Conservation (phyloP, 2,797 vertebrate species). For the Myotis vivesi region DNA sequence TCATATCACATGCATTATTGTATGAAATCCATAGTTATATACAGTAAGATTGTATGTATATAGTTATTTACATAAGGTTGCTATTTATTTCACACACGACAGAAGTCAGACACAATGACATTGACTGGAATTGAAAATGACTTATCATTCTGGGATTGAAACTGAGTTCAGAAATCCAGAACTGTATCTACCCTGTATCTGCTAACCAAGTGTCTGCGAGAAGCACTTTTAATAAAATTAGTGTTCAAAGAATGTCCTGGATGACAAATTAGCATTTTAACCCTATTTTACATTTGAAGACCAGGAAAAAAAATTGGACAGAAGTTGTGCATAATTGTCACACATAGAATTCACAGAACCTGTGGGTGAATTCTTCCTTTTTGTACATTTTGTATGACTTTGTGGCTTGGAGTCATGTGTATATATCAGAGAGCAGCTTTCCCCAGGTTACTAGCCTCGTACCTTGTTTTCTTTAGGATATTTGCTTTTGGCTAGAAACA, state of each 20-base stretch:
- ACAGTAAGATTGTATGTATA: background rate
- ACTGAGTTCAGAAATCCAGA: background rate
- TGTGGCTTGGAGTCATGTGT: background rate
- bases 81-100: background rate
- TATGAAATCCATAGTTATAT: background rate
- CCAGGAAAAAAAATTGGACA: background rate
- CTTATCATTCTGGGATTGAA: background rate
- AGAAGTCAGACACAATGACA: constrained; percentile 13
- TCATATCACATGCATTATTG: background rate
- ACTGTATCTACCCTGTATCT: background rate
- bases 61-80: background rate
- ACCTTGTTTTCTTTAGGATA: background rate
- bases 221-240: background rate
- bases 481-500: background rate
- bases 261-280: background rate
- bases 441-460: background rate
- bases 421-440: background rate
- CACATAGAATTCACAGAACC: background rate
- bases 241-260: background rate
- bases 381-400: background rate
- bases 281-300: constrained; percentile 16
- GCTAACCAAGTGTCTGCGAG: background rate
- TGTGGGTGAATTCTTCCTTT: constrained; percentile 11
- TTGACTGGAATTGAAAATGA: background rate
- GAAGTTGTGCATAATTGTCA: background rate